A percentile compares a stretch with the other conserved stretches of the same genome.
Evolutionary conservation across 23 tunicate species (phyloP).

Genomic region (Pegea sp.): DNA sequence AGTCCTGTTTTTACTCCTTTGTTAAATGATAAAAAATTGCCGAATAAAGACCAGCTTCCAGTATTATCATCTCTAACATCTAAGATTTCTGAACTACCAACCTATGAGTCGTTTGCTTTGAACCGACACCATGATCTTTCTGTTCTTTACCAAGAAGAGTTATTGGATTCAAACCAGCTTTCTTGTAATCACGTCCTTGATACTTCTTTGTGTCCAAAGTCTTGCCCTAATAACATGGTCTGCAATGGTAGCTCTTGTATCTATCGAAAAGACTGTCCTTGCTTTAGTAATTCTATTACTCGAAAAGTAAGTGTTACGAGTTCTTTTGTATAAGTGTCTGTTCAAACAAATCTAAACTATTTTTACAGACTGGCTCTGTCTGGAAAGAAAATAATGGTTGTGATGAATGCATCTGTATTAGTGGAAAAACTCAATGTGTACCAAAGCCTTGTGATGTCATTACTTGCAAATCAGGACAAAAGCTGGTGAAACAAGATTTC

Average conservation of each 20-base stretch:
- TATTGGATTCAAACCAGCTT: background rate
- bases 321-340: too few relatives aligned
- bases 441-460: constrained; percentile 56
- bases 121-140: constrained; percentile 40
- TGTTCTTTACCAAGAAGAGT: constrained; percentile 15
- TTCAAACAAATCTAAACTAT: too few relatives aligned
- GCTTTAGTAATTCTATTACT: constrained; percentile 34
- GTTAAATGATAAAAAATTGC: too few relatives aligned
- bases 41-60: too few relatives aligned
- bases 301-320: constrained; percentile 47
- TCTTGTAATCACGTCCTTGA: constrained; percentile 45
- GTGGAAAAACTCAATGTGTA: constrained; percentile 59
- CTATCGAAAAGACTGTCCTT: constrained; percentile 70
- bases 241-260: constrained; percentile 71
- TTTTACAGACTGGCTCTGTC: constrained; percentile 92
- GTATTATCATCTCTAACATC: too few relatives aligned
- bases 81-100: too few relatives aligned
- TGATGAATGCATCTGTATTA: constrained; percentile 67
- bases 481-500: constrained; percentile 7
- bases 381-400: constrained; percentile 88
- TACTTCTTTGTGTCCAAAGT: constrained; percentile 24
- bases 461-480: constrained; percentile 63
- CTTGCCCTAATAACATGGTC: constrained; percentile 47
- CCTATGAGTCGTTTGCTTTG: constrained; percentile 41
- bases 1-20: too few relatives aligned